Percentiles rank a stretch among this genome's conserved stretches.
These are phyloP conservation scores for Sternotherus odoratus DNA, from an alignment of 2,797 vertebrate species.

Conservation along the genomic window DNA sequence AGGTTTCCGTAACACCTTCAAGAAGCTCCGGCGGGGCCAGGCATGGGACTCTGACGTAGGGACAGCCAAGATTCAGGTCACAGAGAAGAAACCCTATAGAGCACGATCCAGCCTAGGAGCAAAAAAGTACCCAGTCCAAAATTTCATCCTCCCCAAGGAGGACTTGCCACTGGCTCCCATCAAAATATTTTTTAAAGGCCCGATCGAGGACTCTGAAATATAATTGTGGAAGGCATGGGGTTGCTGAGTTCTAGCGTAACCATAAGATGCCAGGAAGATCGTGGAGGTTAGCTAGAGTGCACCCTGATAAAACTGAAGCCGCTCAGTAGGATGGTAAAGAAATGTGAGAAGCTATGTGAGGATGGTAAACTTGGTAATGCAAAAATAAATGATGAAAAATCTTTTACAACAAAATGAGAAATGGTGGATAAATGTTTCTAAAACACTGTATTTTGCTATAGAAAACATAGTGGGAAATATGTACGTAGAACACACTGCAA, in stretches of 20 bases:
- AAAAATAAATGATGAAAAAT: neutral
- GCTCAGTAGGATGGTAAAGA: neutral
- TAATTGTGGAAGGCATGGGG: neutral
- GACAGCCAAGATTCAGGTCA: neutral
- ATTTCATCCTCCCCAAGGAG: neutral
- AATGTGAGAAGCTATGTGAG: neutral
- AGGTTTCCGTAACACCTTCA: conserved; percentile 83
- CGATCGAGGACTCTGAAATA: conserved; percentile 75
- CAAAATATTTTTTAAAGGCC: conserved; percentile 62
- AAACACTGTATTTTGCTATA: neutral
- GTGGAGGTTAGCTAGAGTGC: neutral
- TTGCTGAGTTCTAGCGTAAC: neutral
- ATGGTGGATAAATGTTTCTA: neutral
- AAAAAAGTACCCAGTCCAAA: conserved; percentile 18
- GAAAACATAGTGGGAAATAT: neutral
- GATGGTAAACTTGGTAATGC: neutral
- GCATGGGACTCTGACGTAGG: conserved; percentile 64
- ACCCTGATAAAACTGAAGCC: neutral
- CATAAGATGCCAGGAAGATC: neutral
- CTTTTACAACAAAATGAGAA: conserved; percentile 53
- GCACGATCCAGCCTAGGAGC: neutral
- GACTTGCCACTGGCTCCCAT: conserved; percentile 6
- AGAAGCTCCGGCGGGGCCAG: conserved; percentile 64
- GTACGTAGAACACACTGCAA: neutral
- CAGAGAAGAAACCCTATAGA: neutral